phyloP scores from a whole-genome alignment of 2,797 vertebrate genomes.

The Eulemur coronatus region DNA sequence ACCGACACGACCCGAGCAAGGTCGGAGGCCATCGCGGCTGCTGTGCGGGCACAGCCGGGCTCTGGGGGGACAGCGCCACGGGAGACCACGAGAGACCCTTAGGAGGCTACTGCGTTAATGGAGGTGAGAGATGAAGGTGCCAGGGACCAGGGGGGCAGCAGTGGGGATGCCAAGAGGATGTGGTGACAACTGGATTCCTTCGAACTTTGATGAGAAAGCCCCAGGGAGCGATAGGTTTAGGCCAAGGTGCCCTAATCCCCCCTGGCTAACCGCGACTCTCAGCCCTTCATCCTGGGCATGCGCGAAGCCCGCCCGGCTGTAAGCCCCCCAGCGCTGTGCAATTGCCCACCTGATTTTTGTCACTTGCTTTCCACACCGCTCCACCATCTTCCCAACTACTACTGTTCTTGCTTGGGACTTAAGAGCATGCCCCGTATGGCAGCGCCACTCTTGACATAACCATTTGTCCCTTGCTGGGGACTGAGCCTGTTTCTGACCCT shows the following conservation, averaged over 20 bases:
- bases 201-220: not conserved
- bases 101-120: too few species aligned
- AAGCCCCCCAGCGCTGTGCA: not conserved
- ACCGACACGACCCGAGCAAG: not conserved
- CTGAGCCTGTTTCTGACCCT: not conserved
- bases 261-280: not conserved
- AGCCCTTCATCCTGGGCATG: not conserved
- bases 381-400: not conserved
- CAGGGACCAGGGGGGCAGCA: not conserved
- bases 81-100: not conserved
- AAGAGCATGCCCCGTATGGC: not conserved
- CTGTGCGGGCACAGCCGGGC: too few species aligned
- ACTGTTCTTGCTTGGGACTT: not conserved
- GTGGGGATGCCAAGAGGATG: not conserved
- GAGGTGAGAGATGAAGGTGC: not conserved
- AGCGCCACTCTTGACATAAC: not conserved
- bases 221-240: not conserved
- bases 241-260: too few species aligned
- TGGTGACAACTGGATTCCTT: not conserved
- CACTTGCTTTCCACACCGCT: not conserved
- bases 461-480: not conserved
- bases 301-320: accelerated
- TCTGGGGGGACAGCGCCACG: not conserved
- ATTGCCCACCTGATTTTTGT: not conserved
- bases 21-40: not conserved